phyloP scores from a whole-genome alignment of 2,797 vertebrate species.

The Sarcoramphus papa region DNA sequence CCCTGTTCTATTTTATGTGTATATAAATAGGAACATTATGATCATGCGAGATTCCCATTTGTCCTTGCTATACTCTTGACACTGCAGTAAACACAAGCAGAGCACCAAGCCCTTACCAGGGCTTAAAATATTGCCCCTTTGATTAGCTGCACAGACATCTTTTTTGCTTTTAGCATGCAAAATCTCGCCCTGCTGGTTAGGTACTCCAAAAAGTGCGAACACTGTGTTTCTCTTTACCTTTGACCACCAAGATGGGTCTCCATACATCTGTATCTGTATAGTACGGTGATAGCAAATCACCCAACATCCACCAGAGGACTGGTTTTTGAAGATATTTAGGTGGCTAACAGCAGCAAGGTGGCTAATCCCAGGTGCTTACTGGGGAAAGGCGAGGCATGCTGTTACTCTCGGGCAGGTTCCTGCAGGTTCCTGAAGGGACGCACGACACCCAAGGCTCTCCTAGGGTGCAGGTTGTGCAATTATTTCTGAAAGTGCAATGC shows the following conservation, averaged over 20 bases:
- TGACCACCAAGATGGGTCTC: background rate
- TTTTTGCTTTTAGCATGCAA: background rate
- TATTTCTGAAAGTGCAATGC: background rate
- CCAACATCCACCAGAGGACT: background rate
- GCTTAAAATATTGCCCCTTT: constrained; percentile 1
- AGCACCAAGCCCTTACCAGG: background rate
- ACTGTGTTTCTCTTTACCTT: background rate
- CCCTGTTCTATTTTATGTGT: constrained; percentile 39
- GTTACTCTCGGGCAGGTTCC: background rate
- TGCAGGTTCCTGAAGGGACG: background rate
- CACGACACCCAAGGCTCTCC: background rate
- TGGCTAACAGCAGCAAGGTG: background rate
- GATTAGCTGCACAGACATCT: background rate
- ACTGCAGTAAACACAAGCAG: background rate
- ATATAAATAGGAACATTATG: constrained; percentile 51
- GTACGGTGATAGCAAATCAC: background rate
- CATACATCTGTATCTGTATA: background rate
- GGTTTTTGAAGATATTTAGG: background rate
- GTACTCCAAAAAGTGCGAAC: background rate
- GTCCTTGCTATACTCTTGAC: constrained; percentile 36
- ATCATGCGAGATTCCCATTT: constrained; percentile 3
- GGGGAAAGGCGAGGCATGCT: accelerated
- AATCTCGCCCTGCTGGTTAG: background rate
- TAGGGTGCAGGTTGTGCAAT: too few species aligned
- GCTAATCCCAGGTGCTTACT: background rate